Base-by-base conservation (phyloP, 1,140 invertebrate species). In the Neodiprion fabricii region DNA sequence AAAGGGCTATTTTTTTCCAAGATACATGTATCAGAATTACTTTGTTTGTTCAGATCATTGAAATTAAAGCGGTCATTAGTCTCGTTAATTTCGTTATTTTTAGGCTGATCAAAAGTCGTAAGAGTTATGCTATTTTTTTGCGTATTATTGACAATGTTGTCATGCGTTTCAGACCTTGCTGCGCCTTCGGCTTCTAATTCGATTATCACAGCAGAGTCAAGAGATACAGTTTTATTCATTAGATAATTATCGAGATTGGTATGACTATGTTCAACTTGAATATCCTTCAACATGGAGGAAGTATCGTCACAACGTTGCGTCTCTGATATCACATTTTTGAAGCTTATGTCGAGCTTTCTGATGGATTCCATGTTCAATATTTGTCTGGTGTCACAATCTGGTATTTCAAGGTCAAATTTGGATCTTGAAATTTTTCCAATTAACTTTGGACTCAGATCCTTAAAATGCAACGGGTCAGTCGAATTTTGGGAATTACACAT, bases 371-470 rank as follows among this genome's bases (percentile, higher is more conserved):
- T 61, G 11, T 11, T 17, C 11, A 14, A 4, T 61, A 61, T 61
- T 17, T 61, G 53, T 50, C 61, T 69, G 5, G 47, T 14, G 67
- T 73, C 69, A 65, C 79, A 72, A 9, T 79, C 74, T 48, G 72
- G 77, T n/a, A 74, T 71, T 71, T 82, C 74, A 11, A 79, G 40
- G 72, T 80, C 74, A 0, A 79, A 71, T 67, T 74, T 79, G 0
- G 67, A 67, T 61, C 75, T 78, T 14, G 72, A 40, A 5, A 71
- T 23, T 40, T 65, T 72, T 0, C 66, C 17, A 9, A 77, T 47
- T 11, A 84, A 78, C 50, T 80, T 79, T 12, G 79, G 80, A 48
- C 82, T 85, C 0, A 81, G 53, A 3, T 80, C 67, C 12, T 78
- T 75, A 49, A 53, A 75, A 40, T 67, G 79, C 9, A 73, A 68